Conservation (phyloP, 2,797 vertebrate genomes). For the Pseudochaenichthys georgianus region DNA sequence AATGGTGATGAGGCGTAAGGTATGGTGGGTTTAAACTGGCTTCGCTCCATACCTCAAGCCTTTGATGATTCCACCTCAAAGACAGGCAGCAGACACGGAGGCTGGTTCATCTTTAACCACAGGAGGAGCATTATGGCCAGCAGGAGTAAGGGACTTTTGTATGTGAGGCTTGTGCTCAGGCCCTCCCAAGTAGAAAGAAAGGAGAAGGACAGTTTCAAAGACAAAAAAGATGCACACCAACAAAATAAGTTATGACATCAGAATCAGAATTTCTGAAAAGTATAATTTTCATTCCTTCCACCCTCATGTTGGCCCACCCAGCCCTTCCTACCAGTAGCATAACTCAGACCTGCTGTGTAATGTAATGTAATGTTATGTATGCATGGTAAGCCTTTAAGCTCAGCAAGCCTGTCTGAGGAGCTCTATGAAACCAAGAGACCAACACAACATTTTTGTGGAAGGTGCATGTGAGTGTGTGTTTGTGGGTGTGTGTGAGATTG, state of each 20-base stretch:
- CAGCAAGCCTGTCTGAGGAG: constrained; percentile 48
- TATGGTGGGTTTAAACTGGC: constrained; percentile 74
- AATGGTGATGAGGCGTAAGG: constrained; percentile 55
- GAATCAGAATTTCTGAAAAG: constrained; percentile 38
- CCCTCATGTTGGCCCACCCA: constrained; percentile 37
- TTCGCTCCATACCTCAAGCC: constrained; percentile 72
- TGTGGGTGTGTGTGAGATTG: constrained; percentile 20
- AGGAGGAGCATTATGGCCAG: constrained; percentile 54
- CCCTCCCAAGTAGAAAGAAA: constrained; percentile 67
- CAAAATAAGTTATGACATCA: constrained; percentile 33
- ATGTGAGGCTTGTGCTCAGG: constrained; percentile 50
- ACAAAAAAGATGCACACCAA: constrained; percentile 29
- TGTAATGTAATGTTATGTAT: constrained; percentile 54
- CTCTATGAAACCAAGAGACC: constrained; percentile 46
- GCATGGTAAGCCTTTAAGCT: constrained; percentile 69
- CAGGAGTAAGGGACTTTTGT: constrained; percentile 52
- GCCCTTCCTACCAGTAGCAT: constrained; percentile 42
- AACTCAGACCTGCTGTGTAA: constrained; percentile 70
- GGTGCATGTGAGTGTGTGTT: constrained; percentile 18
- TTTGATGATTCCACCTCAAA: constrained; percentile 78
- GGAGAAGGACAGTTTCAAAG: constrained; percentile 28
- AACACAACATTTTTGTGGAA: constrained; percentile 25
- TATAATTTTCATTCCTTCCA: constrained; percentile 46
- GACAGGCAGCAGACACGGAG: constrained; percentile 70
- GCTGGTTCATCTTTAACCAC: constrained; percentile 71